Percentiles rank a stretch among this genome's conserved stretches.
Conservation (phyloP, 1,140 invertebrate genomes). For the Coptotermes formosanus region DNA sequence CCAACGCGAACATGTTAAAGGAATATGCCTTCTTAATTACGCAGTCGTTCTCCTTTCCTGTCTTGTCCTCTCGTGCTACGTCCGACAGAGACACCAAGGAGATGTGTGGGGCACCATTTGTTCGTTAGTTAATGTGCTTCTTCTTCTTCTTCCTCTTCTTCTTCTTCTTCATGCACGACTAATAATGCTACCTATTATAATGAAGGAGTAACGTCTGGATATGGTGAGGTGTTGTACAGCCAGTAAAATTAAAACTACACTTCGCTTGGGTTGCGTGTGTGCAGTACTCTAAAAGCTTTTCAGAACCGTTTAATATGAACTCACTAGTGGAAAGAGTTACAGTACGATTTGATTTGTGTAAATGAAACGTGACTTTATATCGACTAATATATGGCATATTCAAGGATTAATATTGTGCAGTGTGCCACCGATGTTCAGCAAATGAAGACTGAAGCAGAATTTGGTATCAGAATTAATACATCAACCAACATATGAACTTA, state of each 20-base stretch:
- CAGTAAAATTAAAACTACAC: background rate
- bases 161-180: background rate
- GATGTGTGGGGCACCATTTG: background rate
- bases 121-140: background rate
- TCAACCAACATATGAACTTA: too few species aligned
- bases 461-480: too few species aligned
- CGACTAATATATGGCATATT: too few species aligned
- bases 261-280: too few species aligned
- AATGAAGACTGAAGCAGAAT: too few species aligned
- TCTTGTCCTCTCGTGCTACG: background rate
- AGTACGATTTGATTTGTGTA: too few species aligned
- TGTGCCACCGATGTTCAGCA: too few species aligned
- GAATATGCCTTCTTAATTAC: background rate
- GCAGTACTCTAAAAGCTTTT: too few species aligned
- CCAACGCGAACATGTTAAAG: background rate
- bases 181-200: background rate
- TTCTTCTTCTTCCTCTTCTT: background rate
- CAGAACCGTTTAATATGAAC: too few species aligned
- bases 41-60: background rate
- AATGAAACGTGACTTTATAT: too few species aligned
- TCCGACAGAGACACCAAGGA: background rate
- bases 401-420: too few species aligned
- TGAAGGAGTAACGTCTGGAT: background rate
- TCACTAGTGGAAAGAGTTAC: too few species aligned
- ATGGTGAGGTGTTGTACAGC: background rate